Evolutionary conservation across 2,113 vertebrate species (phyloP).

Genomic region (Cavia aperea): DNA sequence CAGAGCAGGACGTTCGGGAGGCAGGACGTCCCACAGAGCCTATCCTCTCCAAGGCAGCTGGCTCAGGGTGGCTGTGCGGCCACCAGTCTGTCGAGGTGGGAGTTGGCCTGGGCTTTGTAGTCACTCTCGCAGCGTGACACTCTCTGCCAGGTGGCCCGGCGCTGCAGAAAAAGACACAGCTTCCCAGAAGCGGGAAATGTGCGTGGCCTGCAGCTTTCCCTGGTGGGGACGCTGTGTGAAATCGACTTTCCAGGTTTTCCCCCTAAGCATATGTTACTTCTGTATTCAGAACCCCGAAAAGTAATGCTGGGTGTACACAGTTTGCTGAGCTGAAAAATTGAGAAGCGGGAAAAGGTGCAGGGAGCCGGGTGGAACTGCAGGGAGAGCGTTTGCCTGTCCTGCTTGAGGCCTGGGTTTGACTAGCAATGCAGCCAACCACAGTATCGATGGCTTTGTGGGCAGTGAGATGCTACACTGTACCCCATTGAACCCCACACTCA

Average conservation of each 20-base stretch:
- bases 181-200: neutral
- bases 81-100: neutral
- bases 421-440: neutral
- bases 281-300: conserved; percentile 1
- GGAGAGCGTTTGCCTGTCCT: too few species aligned
- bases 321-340: conserved; percentile 33
- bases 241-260: conserved; percentile 23
- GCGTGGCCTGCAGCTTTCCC: neutral
- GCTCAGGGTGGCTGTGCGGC: neutral
- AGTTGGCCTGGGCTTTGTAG: neutral
- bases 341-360: neutral
- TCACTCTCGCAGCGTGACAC: neutral
- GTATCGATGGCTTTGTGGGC: neutral
- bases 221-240: neutral
- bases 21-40: too few species aligned
- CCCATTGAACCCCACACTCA: neutral
- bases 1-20: neutral
- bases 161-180: neutral
- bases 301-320: neutral
- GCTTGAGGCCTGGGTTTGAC: neutral
- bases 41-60: rapidly evolving
- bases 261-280: neutral
- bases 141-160: neutral
- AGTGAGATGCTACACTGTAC: neutral
- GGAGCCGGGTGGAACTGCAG: neutral